Evolutionary conservation across 2,113 vertebrate genomes (phyloP).

Genomic region (Hyperoodon ampullatus): DNA sequence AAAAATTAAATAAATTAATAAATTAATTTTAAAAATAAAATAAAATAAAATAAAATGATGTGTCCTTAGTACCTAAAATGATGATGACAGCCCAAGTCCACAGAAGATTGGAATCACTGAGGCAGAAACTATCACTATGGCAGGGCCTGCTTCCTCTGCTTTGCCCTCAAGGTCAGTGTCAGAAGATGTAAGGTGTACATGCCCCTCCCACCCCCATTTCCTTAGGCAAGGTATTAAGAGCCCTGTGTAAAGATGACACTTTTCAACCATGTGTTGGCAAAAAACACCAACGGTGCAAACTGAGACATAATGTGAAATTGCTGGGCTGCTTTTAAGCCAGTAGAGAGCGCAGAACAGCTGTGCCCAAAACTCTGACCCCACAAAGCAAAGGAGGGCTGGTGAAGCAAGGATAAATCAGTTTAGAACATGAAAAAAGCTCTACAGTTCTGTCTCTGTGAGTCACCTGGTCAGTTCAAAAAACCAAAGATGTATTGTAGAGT

Average conservation of each 20-base stretch:
- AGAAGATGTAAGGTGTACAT: not conserved
- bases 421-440: not conserved
- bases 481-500: not conserved
- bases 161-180: slow-evolving; percentile 1
- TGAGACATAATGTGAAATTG: not conserved
- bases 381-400: not conserved
- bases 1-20: too few relatives aligned
- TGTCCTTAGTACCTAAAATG: not conserved
- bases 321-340: not conserved
- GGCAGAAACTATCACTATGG: not conserved
- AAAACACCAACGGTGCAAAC: not conserved
- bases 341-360: not conserved
- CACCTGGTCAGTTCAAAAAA: not conserved
- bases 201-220: not conserved
- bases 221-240: slow-evolving; percentile 43
- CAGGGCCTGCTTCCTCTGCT: not conserved
- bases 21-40: too few relatives aligned
- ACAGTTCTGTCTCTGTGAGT: not conserved
- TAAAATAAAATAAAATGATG: not conserved
- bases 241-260: not conserved
- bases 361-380: not conserved
- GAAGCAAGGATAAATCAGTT: not conserved
- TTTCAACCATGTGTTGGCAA: not conserved
- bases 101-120: not conserved
- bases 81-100: not conserved